Conservation (phyloP, 1,140 invertebrate genomes). For the Drosophila sturtevanti region DNA sequence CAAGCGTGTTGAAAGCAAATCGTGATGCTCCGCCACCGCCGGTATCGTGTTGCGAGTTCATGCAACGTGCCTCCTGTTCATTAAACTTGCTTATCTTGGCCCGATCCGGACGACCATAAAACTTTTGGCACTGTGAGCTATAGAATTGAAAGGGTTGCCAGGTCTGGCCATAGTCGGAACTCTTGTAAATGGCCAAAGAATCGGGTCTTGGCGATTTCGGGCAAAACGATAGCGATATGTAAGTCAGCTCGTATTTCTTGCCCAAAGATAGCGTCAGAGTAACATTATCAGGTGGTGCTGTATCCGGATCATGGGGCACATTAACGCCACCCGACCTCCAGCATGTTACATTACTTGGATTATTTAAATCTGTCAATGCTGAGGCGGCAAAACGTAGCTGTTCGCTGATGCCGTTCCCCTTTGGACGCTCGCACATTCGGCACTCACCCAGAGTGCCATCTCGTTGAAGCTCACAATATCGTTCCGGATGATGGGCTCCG, state of each 20-base stretch:
- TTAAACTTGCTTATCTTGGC: conserved; percentile 96
- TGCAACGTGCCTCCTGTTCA: conserved; percentile 96
- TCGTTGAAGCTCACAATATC: conserved; percentile 88
- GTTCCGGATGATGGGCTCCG: conserved; percentile 88
- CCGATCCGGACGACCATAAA: conserved; percentile 92
- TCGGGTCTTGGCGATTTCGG: conserved; percentile 94
- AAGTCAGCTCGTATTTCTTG: conserved; percentile 99
- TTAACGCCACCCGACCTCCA: conserved; percentile 96
- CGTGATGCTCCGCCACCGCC: conserved; percentile 87
- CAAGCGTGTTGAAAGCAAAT: conserved; percentile 97
- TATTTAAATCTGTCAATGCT: conserved; percentile 97
- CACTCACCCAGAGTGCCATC: conserved; percentile 86
- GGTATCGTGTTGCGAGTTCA: conserved; percentile 89
- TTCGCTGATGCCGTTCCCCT: conserved; percentile 82
- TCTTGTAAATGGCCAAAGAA: conserved; percentile 98
- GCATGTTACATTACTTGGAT: conserved; percentile 98
- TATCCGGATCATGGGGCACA: conserved; percentile 86
- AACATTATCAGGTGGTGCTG: conserved; percentile 94
- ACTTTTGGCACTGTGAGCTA: conserved; percentile 93
- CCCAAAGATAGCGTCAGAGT: conserved; percentile 95
- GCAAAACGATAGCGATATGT: conserved; percentile 98
- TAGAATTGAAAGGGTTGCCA: conserved; percentile 99
- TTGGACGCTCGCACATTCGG: conserved; percentile 93
- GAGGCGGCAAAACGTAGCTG: conserved; percentile 88
- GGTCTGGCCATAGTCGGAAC: conserved; percentile 95